Base-by-base conservation (phyloP, 1,140 invertebrate genomes). In the Drosophila takahashii region DNA sequence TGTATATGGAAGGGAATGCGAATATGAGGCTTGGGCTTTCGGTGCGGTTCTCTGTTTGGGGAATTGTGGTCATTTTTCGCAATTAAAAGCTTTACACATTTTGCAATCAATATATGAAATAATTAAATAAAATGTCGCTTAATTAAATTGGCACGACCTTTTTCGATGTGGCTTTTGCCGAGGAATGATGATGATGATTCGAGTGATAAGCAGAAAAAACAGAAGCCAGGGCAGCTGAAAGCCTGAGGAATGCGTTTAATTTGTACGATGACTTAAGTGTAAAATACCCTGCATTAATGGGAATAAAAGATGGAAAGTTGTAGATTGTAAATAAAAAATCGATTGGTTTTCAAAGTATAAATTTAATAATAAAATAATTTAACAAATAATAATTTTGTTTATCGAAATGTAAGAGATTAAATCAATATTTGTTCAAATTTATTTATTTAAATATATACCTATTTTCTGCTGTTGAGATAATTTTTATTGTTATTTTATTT, bases 121-220 rank as follows among this genome's bases (percentile, higher is more conserved):
- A 87, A 86, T 84, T 84, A 84, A 84, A 79, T 86, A 79, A 86
- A 87, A 83, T 83, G 79, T 79, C 52, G 79, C 79, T 86, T 86
- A 87, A 86, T 86, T 87, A 87, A 86, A 87, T 86, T 87, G 84
- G 72, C 84, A 73, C 83, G 83, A 83, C 79, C 83, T 79, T 79
- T 81, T 69, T 60, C 36, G 54, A 37, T 74, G 69, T 64, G 52
- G 54, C 48, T 53, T 42, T 52, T 74, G 62, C 53, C 64, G 44
- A 18, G 60, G 71, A 51, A 79, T 80, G 72, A 65, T 65, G 72
- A 52, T 56, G 51, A 52, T 65, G 81, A 77, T 86, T 61, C 76
- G 66, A 76, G 62, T 84, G 81, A 85, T 85, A 85, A 86, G 72
- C 62, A 66, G 15, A 54, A 78, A 77, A 37, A 61, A 32, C 29